phyloP scores from a whole-genome alignment of 1,140 invertebrate genomes.

The Oedothorax gibbosus region DNA sequence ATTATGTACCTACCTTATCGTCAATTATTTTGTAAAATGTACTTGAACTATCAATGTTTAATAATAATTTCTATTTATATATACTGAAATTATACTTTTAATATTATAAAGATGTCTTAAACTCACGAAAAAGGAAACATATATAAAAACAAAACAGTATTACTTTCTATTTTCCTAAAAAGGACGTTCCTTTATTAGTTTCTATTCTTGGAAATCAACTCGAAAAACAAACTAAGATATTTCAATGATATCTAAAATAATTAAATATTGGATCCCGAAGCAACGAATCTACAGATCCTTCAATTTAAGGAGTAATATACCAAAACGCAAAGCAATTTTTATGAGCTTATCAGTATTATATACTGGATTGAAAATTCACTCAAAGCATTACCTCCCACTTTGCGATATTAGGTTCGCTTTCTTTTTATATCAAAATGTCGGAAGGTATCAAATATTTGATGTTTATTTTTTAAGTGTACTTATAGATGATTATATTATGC shows the following conservation, averaged over 20 bases:
- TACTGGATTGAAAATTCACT: conserved; percentile 34
- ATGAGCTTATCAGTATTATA: conserved; percentile 22
- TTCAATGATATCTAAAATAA: conserved; percentile 32
- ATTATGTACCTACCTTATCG: no score
- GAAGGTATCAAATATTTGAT: background rate
- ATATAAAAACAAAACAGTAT: background rate
- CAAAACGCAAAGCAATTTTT: conserved; percentile 18
- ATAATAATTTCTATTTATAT: no score
- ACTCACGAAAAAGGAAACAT: no score
- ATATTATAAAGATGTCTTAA: no score
- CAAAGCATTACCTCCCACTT: background rate
- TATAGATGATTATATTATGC: no score
- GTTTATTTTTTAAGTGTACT: no score
- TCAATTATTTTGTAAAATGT: no score
- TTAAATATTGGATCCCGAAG: conserved; percentile 25
- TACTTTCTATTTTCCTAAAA: background rate
- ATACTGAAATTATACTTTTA: no score
- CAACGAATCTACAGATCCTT: conserved; percentile 3
- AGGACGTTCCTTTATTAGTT: background rate
- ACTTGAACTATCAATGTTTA: no score
- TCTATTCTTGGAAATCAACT: background rate
- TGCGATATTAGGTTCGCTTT: conserved; percentile 8
- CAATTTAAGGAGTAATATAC: no score
- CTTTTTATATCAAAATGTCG: background rate
- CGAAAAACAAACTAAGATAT: conserved; percentile 31